Evolutionary conservation across 2,797 vertebrate species (phyloP).

Genomic region (Parambassis ranga): DNA sequence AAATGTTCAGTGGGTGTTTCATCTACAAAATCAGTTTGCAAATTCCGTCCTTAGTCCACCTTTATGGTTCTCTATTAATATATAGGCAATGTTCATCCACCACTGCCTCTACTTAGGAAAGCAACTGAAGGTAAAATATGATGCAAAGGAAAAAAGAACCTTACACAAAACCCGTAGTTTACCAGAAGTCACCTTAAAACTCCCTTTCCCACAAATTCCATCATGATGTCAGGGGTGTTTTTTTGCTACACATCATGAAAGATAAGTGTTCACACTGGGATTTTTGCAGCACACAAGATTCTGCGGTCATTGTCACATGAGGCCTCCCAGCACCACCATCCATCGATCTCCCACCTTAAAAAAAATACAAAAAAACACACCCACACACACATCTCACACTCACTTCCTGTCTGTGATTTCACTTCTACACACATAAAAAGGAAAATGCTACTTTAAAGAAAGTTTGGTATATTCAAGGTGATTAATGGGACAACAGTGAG

Average conservation of each 20-base stretch:
- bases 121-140: not conserved
- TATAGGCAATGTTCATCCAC: too few species aligned
- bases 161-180: slow-evolving; percentile 20
- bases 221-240: slow-evolving; percentile 5
- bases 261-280: slow-evolving; percentile 18
- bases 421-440: slow-evolving; percentile 42
- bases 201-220: not conserved
- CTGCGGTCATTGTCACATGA: slow-evolving; percentile 21
- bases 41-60: too few species aligned
- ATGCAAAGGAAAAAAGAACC: slow-evolving; percentile 3
- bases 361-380: slow-evolving; percentile 2
- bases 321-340: not conserved
- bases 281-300: slow-evolving; percentile 13
- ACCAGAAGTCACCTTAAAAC: slow-evolving; percentile 26
- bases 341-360: slow-evolving; percentile 23
- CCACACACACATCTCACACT: too few species aligned
- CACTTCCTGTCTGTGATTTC: slow-evolving; percentile 46
- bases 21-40: too few species aligned
- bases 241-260: too few species aligned
- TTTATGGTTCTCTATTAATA: too few species aligned
- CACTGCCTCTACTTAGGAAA: not conserved
- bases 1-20: too few species aligned
- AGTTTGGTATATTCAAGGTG: not conserved
- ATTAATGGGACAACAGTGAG: too few species aligned
- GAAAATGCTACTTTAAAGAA: too few species aligned